Percentiles rank a stretch among this genome's conserved stretches.
Conservation (phyloP, 1,140 invertebrate species). For the Dinothrombium tinctorium region DNA sequence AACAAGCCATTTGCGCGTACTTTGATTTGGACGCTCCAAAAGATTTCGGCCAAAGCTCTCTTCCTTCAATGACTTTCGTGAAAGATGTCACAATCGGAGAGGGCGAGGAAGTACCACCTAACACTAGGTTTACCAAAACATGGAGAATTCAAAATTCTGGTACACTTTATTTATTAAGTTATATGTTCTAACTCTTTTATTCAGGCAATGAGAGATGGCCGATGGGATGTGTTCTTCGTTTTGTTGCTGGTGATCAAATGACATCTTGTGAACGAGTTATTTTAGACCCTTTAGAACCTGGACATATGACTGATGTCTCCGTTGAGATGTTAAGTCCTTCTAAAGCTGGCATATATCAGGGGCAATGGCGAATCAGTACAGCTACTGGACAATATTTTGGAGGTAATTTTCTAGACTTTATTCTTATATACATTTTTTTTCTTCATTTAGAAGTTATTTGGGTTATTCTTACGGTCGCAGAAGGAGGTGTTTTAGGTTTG, state of each 20-base stretch:
- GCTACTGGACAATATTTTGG: conserved; percentile 55
- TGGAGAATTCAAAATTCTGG: conserved; percentile 59
- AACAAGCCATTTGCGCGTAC: conserved; percentile 81
- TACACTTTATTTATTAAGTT: conserved; percentile 1
- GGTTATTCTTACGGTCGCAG: conserved; percentile 38
- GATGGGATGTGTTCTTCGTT: conserved; percentile 40
- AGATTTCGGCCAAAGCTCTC: conserved; percentile 24
- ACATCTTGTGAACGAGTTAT: conserved; percentile 30
- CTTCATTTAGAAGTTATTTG: conserved; percentile 34
- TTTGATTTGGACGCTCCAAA: conserved; percentile 52
- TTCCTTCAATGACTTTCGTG: conserved; percentile 53
- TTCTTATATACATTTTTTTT: neutral
- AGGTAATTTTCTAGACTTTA: no score
- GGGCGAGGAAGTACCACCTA: conserved; percentile 43
- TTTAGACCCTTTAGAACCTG: conserved; percentile 36
- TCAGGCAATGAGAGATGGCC: conserved; percentile 44
- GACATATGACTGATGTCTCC: conserved; percentile 35
- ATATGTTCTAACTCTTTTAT: neutral
- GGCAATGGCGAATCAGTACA: conserved; percentile 58
- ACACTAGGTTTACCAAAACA: conserved; percentile 43
- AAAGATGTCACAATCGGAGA: conserved; percentile 47
- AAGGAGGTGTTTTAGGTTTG: conserved; percentile 36
- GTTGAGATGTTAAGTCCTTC: conserved; percentile 42
- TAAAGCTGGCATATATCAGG: conserved; percentile 38
- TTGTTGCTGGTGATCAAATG: conserved; percentile 33